Percentiles rank a stretch among this genome's conserved stretches.
These are phyloP conservation scores for Phlogophora meticulosa DNA, from an alignment of 2,888 invertebrate species.

Conservation along the genomic window DNA sequence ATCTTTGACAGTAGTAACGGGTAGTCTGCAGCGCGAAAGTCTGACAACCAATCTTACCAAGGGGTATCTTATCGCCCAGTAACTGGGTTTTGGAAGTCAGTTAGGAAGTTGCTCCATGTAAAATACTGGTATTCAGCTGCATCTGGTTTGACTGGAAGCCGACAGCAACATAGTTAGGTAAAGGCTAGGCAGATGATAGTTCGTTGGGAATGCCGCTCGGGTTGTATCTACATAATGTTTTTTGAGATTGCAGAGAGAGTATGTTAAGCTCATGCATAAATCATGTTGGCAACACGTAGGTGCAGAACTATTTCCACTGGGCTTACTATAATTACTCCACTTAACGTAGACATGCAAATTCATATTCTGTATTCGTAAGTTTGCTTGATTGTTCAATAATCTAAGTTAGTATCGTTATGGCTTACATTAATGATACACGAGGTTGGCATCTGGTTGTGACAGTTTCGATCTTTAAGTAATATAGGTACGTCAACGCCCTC, in stretches of 20 bases:
- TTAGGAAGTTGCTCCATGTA: too few relatives aligned
- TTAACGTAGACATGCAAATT: slow-evolving; percentile 32
- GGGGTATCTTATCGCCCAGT: too few relatives aligned
- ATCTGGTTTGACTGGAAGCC: too few relatives aligned
- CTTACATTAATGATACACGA: slow-evolving; percentile 16
- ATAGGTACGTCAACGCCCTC: slow-evolving; percentile 1
- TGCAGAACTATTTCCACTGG: slow-evolving; percentile 37
- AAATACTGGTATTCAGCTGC: too few relatives aligned
- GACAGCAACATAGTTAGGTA: too few relatives aligned
- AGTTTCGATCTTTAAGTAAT: slow-evolving; percentile 23
- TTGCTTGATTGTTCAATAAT: slow-evolving; percentile 3
- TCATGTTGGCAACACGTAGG: slow-evolving; percentile 17
- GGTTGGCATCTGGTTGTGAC: slow-evolving; percentile 16
- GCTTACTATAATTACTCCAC: slow-evolving; percentile 26
- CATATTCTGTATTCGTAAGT: slow-evolving; percentile 7
- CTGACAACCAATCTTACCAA: too few relatives aligned
- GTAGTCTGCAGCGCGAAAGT: too few relatives aligned
- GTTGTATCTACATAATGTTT: slow-evolving; percentile 32
- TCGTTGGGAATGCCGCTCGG: slow-evolving; percentile 12
- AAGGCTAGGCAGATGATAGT: too few relatives aligned
- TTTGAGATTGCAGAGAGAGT: slow-evolving; percentile 24
- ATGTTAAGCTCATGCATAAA: slow-evolving; percentile 43
- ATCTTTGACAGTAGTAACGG: too few relatives aligned
- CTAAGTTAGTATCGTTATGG: slow-evolving; percentile 6
- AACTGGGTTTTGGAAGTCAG: too few relatives aligned